Conservation (phyloP, 2,888 invertebrate species). For the Ethmia dodecea region DNA sequence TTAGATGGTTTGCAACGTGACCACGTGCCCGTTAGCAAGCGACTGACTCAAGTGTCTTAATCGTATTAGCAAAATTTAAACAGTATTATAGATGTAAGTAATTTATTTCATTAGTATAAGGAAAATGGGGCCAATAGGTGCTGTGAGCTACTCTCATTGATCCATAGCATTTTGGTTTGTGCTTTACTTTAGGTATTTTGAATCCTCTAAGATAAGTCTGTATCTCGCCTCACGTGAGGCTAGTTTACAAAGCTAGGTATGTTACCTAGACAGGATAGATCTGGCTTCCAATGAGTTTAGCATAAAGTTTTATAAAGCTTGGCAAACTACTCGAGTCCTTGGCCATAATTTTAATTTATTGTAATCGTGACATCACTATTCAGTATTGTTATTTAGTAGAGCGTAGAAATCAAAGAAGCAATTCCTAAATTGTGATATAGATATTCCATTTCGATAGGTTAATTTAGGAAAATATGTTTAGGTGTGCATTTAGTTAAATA, state of each 20-base stretch:
- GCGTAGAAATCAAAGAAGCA: slow-evolving; percentile 45
- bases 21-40: slow-evolving; percentile 13
- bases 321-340: too few species aligned
- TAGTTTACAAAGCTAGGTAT: too few species aligned
- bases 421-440: slow-evolving; percentile 75
- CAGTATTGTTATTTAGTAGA: slow-evolving; percentile 37
- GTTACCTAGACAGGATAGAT: too few species aligned
- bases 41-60: slow-evolving; percentile 50
- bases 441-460: slow-evolving; percentile 50
- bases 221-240: too few species aligned
- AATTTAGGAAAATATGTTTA: slow-evolving; percentile 24
- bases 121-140: slow-evolving; percentile 65
- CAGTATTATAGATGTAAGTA: slow-evolving; percentile 64
- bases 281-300: too few species aligned
- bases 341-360: too few species aligned
- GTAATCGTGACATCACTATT: slow-evolving; percentile 36
- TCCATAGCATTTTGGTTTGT: slow-evolving; percentile 49
- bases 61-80: slow-evolving; percentile 38
- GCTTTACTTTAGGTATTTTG: too few species aligned
- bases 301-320: too few species aligned
- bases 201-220: too few species aligned
- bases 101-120: slow-evolving; percentile 45
- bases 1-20: slow-evolving; percentile 14
- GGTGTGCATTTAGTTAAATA: slow-evolving; percentile 20
- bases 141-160: slow-evolving; percentile 44